A percentile compares a stretch with the other conserved stretches of the same genome.
phyloP scores from a whole-genome alignment of 2,113 vertebrate genomes.

The Catharus bicknelli region DNA sequence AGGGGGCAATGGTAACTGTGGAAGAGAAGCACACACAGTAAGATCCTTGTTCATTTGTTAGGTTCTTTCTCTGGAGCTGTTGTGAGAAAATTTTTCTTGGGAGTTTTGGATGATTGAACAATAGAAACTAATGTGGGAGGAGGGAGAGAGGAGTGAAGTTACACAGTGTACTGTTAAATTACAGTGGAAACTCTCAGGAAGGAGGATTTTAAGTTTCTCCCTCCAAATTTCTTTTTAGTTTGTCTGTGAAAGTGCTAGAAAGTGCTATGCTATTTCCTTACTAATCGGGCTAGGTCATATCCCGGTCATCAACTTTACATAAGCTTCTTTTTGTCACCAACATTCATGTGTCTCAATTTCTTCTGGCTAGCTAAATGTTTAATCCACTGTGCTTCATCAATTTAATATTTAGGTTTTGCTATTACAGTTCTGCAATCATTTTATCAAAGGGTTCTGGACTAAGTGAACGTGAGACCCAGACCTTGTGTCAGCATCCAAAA shows the following conservation, averaged over 20 bases:
- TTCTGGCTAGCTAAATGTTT: not conserved
- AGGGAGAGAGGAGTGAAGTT: not conserved
- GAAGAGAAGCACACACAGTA: not conserved
- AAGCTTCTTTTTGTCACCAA: not conserved
- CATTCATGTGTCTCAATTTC: not conserved
- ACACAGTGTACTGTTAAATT: not conserved
- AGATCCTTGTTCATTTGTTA: not conserved
- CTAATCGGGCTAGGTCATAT: not conserved
- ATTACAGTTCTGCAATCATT: not conserved
- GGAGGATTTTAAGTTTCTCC: not conserved
- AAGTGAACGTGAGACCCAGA: not conserved
- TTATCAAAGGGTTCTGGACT: not conserved
- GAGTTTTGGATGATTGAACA: not conserved
- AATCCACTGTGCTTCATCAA: not conserved
- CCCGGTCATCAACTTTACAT: not conserved
- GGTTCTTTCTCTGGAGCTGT: not conserved
- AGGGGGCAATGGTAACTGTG: not conserved
- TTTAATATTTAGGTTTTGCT: not conserved
- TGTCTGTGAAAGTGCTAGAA: not conserved
- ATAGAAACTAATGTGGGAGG: not conserved
- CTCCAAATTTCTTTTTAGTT: not conserved
- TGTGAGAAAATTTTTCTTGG: not conserved
- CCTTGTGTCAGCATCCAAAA: fast-evolving
- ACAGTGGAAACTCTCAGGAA: not conserved
- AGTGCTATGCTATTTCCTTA: not conserved